Evolutionary conservation across 2,888 invertebrate genomes (phyloP), one percentile per base, ranked within the genome.

Genomic region (Phalera bucephala): DNA sequence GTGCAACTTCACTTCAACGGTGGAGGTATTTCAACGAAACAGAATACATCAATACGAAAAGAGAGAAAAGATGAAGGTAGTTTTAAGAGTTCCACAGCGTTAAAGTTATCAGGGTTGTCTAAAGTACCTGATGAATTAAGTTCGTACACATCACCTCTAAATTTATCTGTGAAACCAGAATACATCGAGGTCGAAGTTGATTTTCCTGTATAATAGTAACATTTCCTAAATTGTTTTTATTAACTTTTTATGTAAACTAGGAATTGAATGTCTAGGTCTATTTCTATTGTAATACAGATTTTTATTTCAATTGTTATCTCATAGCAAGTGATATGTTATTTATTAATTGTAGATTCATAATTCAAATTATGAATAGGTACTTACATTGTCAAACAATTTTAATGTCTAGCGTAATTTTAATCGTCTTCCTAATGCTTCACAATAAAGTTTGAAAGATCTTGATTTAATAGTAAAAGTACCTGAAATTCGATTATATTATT

Each of bases 31-130:
- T 9, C 28, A 3, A 19, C 12, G 11, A 21, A 31, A 39, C 33
- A 36, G 52, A 47, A 58, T 45, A 53, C 64, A 21, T 64, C 66
- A 8, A 72, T 76, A 8, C 74, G 86, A n/a, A 79, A 76, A 49
- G 59, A 66, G 36, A 72, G 88, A 50, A 78, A 75, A 39, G 88
- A 88, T 40, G 64, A 62, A 41, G 79, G 80, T 4, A 54, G 45
- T 4, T 45, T 69, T 1, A 84, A 71, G 71, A 37, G 52, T 20
- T 71, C 73, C n/a, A 75, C 75, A 9, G 86, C 82, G 7, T 51
- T 78, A 1, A 82, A 73, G 58, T 44, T 88, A 34, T 71, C 86
- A 27, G 88, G 88, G 15, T 48, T 68, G 8, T 32, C 45, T n/a
- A 40, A 45, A 40, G 36, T 45, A 13, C 35, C 57, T 32, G 48